These are phyloP conservation scores for Drosophila mojavensis DNA, from an alignment of 1,140 invertebrate species.

Conservation along the genomic window DNA sequence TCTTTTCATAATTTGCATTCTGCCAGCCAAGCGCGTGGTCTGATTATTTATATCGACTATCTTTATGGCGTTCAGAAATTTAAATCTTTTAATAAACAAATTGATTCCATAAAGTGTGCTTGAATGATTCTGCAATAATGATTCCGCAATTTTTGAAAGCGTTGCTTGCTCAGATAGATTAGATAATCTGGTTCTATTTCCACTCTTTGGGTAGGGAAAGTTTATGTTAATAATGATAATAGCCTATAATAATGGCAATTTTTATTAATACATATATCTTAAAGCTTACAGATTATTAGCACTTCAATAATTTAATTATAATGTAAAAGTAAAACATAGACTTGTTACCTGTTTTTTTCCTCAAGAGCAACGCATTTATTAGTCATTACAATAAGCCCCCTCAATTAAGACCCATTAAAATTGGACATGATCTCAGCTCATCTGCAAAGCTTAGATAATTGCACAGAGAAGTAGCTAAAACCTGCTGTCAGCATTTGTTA, in stretches of 20 bases:
- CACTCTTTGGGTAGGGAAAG: no score
- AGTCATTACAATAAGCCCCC: not conserved
- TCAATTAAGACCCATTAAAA: slow-evolving; percentile 2
- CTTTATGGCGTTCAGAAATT: slow-evolving; percentile 1
- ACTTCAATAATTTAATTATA: no score
- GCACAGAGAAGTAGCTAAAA: slow-evolving; percentile 22
- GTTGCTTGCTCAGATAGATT: not conserved
- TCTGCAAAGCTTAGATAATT: slow-evolving; percentile 35
- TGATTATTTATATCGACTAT: slow-evolving; percentile 5
- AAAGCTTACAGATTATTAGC: no score
- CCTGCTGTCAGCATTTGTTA: slow-evolving; percentile 4
- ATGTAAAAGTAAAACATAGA: not conserved
- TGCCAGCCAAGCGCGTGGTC: no score
- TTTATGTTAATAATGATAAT: no score
- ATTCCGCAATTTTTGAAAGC: slow-evolving; percentile 7
- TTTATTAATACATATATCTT: no score
- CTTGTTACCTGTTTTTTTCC: not conserved
- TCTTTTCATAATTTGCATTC: not conserved
- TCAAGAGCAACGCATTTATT: not conserved
- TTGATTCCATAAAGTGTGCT: slow-evolving; percentile 2
- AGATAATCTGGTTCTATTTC: not conserved
- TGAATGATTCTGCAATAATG: slow-evolving; percentile 3
- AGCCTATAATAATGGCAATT: no score
- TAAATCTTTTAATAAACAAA: not conserved
- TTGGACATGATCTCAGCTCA: not conserved